These are phyloP conservation scores for Dipodomys spectabilis DNA, from an alignment of 2,113 vertebrate species.

Conservation along the genomic window DNA sequence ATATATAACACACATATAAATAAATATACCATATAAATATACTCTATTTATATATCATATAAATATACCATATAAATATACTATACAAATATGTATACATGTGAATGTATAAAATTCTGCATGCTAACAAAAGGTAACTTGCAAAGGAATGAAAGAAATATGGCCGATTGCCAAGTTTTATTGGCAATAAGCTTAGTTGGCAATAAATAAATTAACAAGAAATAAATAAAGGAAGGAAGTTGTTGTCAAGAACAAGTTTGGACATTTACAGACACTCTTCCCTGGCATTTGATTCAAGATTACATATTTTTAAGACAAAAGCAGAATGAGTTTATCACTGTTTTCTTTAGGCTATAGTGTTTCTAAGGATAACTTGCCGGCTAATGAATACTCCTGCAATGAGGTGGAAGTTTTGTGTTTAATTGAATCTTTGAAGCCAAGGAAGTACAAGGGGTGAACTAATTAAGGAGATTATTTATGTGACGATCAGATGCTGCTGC, in stretches of 20 bases:
- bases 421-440: constrained; percentile 82
- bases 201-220: not conserved
- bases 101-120: not conserved
- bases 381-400: constrained; percentile 75
- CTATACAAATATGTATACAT: not conserved
- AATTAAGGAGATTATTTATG: constrained; percentile 83
- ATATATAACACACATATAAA: not conserved
- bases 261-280: not conserved
- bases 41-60: not conserved
- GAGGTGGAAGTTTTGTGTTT: constrained; percentile 79
- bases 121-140: not conserved
- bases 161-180: not conserved
- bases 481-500: constrained; percentile 75
- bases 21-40: not conserved
- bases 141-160: not conserved
- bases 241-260: not conserved
- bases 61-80: not conserved
- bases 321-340: not conserved
- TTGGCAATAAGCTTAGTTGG: not conserved
- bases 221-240: not conserved
- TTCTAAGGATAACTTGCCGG: constrained; percentile 69
- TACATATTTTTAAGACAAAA: not conserved
- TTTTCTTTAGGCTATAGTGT: constrained; percentile 52
- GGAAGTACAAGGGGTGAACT: constrained; percentile 66
- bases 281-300: not conserved